phyloP scores from a whole-genome alignment of 2,113 vertebrate genomes.

The Lynx canadensis region DNA sequence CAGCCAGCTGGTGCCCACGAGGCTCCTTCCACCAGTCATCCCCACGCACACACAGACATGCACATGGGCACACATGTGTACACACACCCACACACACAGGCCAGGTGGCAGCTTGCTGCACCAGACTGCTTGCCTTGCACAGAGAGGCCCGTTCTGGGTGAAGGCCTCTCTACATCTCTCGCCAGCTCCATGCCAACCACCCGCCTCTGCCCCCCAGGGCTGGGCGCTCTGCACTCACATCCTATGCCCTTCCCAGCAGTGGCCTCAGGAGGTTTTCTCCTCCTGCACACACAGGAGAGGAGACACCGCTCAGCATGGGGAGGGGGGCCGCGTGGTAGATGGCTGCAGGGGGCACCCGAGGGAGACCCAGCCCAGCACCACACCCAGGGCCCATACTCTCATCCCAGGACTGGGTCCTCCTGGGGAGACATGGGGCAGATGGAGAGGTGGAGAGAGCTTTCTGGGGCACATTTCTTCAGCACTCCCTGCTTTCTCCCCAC shows the following conservation, averaged over 20 bases:
- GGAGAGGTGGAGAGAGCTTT: too few relatives aligned
- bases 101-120: not conserved
- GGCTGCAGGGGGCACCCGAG: accelerated
- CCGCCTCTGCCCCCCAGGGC: too few relatives aligned
- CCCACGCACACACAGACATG: accelerated
- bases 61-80: too few relatives aligned
- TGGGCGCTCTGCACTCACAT: accelerated
- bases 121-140: not conserved
- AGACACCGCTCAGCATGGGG: not conserved
- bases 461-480: not conserved
- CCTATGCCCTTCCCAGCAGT: not conserved
- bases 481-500: not conserved
- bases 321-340: too few relatives aligned
- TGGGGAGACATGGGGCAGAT: accelerated
- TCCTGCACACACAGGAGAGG: not conserved
- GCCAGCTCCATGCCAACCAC: not conserved
- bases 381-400: not conserved
- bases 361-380: too few relatives aligned
- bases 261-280: not conserved
- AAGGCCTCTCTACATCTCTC: not conserved
- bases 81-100: not conserved
- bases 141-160: not conserved
- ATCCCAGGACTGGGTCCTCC: not conserved
- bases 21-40: not conserved
- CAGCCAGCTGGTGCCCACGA: not conserved